Percentiles rank a stretch among this genome's conserved stretches.
These are phyloP conservation scores for Eumerus sabulonum DNA, from an alignment of 2,888 invertebrate species.

Conservation along the genomic window DNA sequence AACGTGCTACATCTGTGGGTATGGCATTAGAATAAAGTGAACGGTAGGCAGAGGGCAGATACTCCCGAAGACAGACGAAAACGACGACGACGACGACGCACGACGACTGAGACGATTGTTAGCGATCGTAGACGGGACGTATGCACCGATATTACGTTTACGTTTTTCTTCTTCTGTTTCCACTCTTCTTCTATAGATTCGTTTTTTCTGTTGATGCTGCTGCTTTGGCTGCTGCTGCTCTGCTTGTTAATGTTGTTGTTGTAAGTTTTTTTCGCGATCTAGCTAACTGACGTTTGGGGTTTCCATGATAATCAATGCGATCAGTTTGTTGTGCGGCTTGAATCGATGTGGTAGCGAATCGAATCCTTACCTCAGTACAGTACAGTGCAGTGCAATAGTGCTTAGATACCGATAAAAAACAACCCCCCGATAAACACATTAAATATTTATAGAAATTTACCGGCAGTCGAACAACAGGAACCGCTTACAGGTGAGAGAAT, in stretches of 20 bases:
- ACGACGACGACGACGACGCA: slow-evolving; percentile 14
- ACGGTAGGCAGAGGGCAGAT: no score
- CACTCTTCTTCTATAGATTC: slow-evolving; percentile 1
- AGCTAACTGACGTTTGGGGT: slow-evolving; percentile 60
- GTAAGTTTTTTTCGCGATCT: slow-evolving; percentile 56
- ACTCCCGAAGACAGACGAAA: slow-evolving; percentile 20
- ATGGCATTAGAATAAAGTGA: slow-evolving; percentile 1
- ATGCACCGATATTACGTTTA: slow-evolving; percentile 47
- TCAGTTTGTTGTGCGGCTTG: slow-evolving; percentile 68
- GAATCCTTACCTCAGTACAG: slow-evolving; percentile 36
- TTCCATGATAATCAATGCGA: slow-evolving; percentile 63
- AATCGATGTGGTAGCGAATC: slow-evolving; percentile 64
- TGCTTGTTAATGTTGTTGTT: slow-evolving; percentile 11
- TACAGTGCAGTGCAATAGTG: no score
- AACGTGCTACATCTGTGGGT: slow-evolving; percentile 12
- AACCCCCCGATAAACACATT: neutral
- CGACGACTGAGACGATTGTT: slow-evolving; percentile 33
- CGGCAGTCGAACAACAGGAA: no score
- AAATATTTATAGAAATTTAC: neutral
- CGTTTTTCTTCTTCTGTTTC: slow-evolving; percentile 30
- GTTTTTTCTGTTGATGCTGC: slow-evolving; percentile 47
- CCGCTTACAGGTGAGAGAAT: slow-evolving; percentile 45
- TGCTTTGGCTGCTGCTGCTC: slow-evolving; percentile 32
- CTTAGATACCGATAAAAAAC: no score
- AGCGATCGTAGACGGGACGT: slow-evolving; percentile 37